Evolutionary conservation across 2,888 invertebrate species (phyloP).

Genomic region (Rhagonycha lutea): DNA sequence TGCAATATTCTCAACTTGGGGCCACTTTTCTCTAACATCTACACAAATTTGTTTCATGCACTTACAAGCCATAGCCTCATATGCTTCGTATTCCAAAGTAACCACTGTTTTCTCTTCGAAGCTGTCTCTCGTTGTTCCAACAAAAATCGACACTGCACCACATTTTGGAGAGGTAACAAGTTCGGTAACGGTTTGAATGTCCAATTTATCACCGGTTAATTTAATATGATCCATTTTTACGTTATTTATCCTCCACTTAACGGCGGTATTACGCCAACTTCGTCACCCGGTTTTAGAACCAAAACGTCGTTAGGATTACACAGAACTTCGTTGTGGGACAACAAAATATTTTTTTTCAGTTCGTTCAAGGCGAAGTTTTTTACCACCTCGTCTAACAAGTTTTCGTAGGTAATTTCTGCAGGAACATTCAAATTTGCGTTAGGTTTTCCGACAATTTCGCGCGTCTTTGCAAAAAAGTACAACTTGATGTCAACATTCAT

Average conservation of each 20-base stretch:
- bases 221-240: conserved; percentile 70
- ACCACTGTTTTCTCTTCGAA: conserved; percentile 84
- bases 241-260: conserved; percentile 81
- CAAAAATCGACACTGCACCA: conserved; percentile 88
- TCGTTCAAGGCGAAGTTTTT: conserved; percentile 65
- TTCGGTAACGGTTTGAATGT: conserved; percentile 68
- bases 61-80: conserved; percentile 88
- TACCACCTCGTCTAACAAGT: conserved; percentile 66
- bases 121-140: conserved; percentile 86
- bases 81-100: conserved; percentile 91
- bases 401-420: conserved; percentile 58
- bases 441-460: conserved; percentile 74
- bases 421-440: conserved; percentile 61
- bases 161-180: conserved; percentile 72
- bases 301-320: conserved; percentile 59
- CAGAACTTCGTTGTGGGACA: conserved; percentile 86
- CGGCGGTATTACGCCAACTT: conserved; percentile 91
- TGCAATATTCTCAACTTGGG: conserved; percentile 76
- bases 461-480: conserved; percentile 88
- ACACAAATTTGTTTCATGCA: conserved; percentile 78
- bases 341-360: conserved; percentile 71
- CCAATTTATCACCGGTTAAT: conserved; percentile 68
- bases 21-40: conserved; percentile 75
- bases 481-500: conserved; percentile 66
- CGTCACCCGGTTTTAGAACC: conserved; percentile 70